Conservation (phyloP, 2,797 vertebrate species). For the Cryptoblepharus egeriae region DNA sequence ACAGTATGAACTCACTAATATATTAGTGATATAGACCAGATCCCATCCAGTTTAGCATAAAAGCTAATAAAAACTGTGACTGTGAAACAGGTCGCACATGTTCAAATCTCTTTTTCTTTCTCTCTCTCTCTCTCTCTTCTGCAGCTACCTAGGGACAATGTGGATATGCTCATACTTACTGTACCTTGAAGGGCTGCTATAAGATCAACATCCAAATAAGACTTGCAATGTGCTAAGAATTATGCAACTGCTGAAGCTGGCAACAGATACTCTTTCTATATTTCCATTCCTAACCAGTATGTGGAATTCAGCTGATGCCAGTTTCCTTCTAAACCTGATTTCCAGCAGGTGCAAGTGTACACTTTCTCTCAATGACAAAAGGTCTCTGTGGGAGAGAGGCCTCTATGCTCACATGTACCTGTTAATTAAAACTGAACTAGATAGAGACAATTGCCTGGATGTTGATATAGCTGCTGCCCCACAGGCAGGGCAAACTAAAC, state of each 20-base stretch:
- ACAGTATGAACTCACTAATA: too few relatives aligned
- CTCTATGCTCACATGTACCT: background rate
- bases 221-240: too few relatives aligned
- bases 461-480: background rate
- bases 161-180: too few relatives aligned
- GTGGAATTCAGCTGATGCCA: background rate
- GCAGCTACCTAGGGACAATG: too few relatives aligned
- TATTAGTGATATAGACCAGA: too few relatives aligned
- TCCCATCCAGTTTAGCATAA: too few relatives aligned
- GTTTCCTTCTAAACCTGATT: background rate
- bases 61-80: too few relatives aligned
- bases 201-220: too few relatives aligned
- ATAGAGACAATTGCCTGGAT: background rate
- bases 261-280: background rate
- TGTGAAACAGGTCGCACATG: too few relatives aligned
- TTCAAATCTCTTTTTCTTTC: too few relatives aligned
- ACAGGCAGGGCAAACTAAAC: background rate
- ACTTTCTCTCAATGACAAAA: background rate
- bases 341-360: background rate
- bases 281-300: background rate
- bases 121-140: too few relatives aligned
- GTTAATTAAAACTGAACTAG: slow-evolving; percentile 15
- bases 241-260: background rate
- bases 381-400: background rate
- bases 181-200: too few relatives aligned